These are phyloP conservation scores for Megaceryle alcyon DNA, from an alignment of 2,797 vertebrate genomes.

Conservation along the genomic window DNA sequence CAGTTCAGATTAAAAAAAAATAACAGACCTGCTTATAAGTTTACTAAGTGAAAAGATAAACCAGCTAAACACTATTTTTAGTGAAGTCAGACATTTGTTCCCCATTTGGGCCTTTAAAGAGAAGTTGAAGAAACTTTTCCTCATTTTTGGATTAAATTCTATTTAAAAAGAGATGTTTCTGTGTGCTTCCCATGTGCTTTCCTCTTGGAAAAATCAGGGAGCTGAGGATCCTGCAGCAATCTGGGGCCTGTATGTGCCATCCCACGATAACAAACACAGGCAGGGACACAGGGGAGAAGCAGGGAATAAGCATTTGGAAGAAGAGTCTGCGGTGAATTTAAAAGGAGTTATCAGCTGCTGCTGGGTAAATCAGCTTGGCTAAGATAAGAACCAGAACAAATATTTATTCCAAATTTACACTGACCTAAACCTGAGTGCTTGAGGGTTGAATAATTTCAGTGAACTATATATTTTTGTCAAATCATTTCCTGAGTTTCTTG, in stretches of 20 bases:
- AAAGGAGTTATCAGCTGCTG: constrained; percentile 52
- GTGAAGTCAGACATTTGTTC: not conserved
- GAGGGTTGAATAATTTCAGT: constrained; percentile 52
- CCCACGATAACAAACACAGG: not conserved
- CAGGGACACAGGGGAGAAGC: not conserved
- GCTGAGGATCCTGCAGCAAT: not conserved
- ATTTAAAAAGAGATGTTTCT: not conserved
- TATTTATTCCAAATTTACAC: constrained; percentile 69
- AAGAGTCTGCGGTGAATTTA: constrained; percentile 35
- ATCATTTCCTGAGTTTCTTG: constrained; percentile 36
- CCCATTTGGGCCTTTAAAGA: not conserved
- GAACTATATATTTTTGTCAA: constrained; percentile 36
- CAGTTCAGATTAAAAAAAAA: not conserved
- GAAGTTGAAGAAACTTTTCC: not conserved
- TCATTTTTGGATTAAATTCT: not conserved
- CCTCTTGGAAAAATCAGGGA: not conserved
- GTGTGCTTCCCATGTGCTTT: not conserved
- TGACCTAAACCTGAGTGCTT: constrained; percentile 53
- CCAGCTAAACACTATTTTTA: not conserved
- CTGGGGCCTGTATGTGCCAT: not conserved
- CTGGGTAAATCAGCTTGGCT: constrained; percentile 56
- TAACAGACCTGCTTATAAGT: not conserved
- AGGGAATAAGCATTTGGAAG: constrained; percentile 14
- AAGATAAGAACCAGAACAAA: constrained; percentile 67
- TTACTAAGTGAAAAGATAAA: not conserved